phyloP scores from a whole-genome alignment of 2,797 vertebrate genomes.

The Sebastiscus tertius region DNA sequence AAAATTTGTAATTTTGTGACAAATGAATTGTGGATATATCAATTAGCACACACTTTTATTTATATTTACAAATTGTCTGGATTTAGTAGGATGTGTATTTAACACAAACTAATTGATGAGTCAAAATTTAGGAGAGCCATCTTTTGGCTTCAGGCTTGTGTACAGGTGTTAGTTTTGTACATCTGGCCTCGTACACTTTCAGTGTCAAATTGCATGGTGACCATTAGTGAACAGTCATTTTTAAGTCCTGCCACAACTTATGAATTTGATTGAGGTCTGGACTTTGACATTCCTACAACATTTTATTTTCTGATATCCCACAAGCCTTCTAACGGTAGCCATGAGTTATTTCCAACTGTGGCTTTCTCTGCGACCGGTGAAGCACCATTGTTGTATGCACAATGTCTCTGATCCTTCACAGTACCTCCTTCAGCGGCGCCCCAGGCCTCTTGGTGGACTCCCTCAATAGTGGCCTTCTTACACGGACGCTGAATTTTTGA shows the following conservation, averaged over 20 bases:
- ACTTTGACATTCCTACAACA: background rate
- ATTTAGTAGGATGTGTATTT: too few relatives aligned
- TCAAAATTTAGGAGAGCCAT: too few relatives aligned
- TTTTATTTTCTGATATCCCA: background rate
- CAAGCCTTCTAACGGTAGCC: background rate
- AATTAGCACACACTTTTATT: too few relatives aligned
- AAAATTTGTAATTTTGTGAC: too few relatives aligned
- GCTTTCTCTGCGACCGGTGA: background rate
- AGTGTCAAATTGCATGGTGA: background rate
- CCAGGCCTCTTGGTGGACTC: background rate
- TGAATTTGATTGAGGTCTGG: background rate
- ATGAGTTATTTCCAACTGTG: background rate
- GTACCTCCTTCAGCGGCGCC: background rate
- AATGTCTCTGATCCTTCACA: background rate
- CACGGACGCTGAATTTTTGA: background rate
- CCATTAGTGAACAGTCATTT: background rate
- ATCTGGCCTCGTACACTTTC: background rate
- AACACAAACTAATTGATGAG: too few relatives aligned
- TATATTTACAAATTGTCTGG: too few relatives aligned
- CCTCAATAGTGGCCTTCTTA: background rate
- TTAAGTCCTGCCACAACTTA: background rate
- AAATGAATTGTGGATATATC: too few relatives aligned
- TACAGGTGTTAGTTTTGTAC: background rate
- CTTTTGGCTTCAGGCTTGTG: background rate
- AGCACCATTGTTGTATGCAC: background rate